phyloP scores from a whole-genome alignment of 2,888 invertebrate species.

The Agrochola macilenta region DNA sequence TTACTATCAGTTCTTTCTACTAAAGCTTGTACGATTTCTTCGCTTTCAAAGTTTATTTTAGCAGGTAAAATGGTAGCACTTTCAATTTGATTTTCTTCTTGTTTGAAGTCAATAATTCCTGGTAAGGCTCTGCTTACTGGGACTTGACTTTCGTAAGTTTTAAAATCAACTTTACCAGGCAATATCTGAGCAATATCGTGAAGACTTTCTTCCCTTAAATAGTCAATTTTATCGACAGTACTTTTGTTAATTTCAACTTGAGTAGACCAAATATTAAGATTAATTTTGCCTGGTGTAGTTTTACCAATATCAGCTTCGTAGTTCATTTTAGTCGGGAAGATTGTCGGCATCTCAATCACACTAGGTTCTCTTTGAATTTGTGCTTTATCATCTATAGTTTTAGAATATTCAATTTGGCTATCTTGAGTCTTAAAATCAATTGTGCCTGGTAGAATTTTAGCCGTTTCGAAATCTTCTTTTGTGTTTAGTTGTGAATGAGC shows the following conservation, averaged over 20 bases:
- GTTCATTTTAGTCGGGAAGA: constrained; percentile 29
- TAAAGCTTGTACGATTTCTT: neutral
- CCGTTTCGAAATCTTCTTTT: neutral
- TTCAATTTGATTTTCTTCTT: constrained; percentile 15
- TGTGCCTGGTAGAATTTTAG: constrained; percentile 14
- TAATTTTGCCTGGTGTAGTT: constrained; percentile 50
- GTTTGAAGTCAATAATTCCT: constrained; percentile 28
- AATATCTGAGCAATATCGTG: constrained; percentile 41
- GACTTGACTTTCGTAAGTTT: constrained; percentile 26
- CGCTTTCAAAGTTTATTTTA: neutral
- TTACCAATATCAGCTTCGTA: constrained; percentile 56
- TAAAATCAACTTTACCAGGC: constrained; percentile 33
- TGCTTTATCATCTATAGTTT: neutral
- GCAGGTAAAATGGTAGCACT: constrained; percentile 19
- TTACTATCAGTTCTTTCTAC: neutral
- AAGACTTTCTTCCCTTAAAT: constrained; percentile 38
- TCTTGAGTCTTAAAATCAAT: neutral
- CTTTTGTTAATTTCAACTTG: constrained; percentile 50
- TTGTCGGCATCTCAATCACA: constrained; percentile 40
- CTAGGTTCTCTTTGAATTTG: constrained; percentile 19
- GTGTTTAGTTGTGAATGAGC: constrained; percentile 12
- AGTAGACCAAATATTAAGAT: constrained; percentile 48
- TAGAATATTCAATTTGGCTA: neutral
- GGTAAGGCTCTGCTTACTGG: constrained; percentile 41
- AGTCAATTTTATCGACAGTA: constrained; percentile 38